A percentile compares a stretch with the other conserved stretches of the same genome.
Conservation (phyloP, 2,888 invertebrate species). For the Diaprepes abbreviatus region DNA sequence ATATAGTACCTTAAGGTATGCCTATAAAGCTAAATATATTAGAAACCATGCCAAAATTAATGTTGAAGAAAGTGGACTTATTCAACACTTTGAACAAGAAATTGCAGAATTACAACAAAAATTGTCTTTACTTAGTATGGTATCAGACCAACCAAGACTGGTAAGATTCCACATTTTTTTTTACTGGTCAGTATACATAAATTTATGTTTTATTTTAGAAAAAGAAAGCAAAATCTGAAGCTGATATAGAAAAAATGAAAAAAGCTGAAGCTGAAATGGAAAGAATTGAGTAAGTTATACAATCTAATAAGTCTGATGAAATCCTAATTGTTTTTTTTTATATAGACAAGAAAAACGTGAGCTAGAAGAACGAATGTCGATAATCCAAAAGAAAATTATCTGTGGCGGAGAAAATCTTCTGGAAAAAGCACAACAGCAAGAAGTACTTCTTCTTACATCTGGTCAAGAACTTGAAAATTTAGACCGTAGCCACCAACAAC, state of each 20-base stretch:
- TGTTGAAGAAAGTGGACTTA: conserved; percentile 96
- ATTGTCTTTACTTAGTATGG: conserved; percentile 57
- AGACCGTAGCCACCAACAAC: conserved; percentile 82
- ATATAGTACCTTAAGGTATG: conserved; percentile 95
- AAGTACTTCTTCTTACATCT: conserved; percentile 88
- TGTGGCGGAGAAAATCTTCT: conserved; percentile 98
- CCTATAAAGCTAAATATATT: conserved; percentile 97
- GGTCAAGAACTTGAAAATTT: conserved; percentile 85
- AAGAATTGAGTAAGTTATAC: conserved; percentile 64
- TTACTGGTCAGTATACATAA: conserved; percentile 64
- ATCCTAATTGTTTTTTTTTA: too few species aligned
- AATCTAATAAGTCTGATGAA: too few species aligned
- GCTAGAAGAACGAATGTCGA: conserved; percentile 86
- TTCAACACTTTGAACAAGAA: conserved; percentile 96
- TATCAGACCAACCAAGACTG: conserved; percentile 52
- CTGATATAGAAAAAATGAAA: conserved; percentile 58
- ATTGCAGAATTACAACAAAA: conserved; percentile 86
- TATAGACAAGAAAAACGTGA: conserved; percentile 82
- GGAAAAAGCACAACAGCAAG: conserved; percentile 96
- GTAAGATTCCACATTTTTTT: conserved; percentile 8
- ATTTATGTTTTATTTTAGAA: conserved; percentile 43
- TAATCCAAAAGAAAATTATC: conserved; percentile 94
- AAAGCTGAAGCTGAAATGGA: conserved; percentile 63
- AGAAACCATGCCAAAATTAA: conserved; percentile 96
- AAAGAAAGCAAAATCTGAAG: conserved; percentile 56